These are phyloP conservation scores for Orius insidiosus DNA, from an alignment of 1,140 invertebrate genomes.

Conservation along the genomic window DNA sequence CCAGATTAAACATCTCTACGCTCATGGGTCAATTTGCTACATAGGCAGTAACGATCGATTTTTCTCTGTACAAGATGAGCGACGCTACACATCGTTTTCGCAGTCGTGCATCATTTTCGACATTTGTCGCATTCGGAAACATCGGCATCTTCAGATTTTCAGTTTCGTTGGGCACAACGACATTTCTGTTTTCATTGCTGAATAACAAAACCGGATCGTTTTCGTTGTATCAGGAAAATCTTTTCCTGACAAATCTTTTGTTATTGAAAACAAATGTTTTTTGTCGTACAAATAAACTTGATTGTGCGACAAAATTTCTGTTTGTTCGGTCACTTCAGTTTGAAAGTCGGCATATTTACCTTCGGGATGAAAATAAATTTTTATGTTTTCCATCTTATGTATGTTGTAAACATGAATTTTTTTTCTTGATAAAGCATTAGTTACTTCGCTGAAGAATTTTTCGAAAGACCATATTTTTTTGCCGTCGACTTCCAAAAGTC, in stretches of 20 bases:
- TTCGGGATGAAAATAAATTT: conserved; percentile 63
- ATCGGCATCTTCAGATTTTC: conserved; percentile 66
- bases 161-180: conserved; percentile 40
- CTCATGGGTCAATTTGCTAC: conserved; percentile 45
- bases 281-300: conserved; percentile 74
- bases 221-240: conserved; percentile 53
- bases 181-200: conserved; percentile 73
- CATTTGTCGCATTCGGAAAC: conserved; percentile 60
- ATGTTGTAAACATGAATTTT: conserved; percentile 58
- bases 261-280: conserved; percentile 43
- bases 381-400: conserved; percentile 53
- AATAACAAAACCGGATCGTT: conserved; percentile 65
- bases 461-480: conserved; percentile 87
- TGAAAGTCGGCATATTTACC: conserved; percentile 59
- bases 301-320: conserved; percentile 56
- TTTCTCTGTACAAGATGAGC: conserved; percentile 66
- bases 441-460: conserved; percentile 70
- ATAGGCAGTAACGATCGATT: conserved; percentile 47
- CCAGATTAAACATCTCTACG: conserved; percentile 41
- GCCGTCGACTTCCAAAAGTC: conserved; percentile 75
- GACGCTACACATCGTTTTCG: conserved; percentile 75
- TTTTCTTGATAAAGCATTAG: conserved; percentile 28
- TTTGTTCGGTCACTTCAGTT: conserved; percentile 65
- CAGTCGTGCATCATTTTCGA: conserved; percentile 79
- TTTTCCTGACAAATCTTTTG: conserved; percentile 40